Base-by-base conservation (phyloP, 2,888 invertebrate species). In the Pherbina coryleti region DNA sequence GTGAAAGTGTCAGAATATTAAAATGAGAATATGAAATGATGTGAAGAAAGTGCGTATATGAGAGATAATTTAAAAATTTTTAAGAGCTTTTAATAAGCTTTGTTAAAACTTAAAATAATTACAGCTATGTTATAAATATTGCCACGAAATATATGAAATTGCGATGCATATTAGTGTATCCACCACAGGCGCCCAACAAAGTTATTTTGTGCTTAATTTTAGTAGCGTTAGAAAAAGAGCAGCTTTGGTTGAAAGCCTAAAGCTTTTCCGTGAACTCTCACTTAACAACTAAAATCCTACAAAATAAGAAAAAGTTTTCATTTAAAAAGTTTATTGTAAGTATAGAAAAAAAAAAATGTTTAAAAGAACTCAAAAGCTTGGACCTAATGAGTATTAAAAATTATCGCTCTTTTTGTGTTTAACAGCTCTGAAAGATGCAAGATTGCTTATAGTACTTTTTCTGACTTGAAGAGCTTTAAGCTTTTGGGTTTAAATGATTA, bases 261-360 rank as follows among this genome's bases (percentile, higher is more conserved):
- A 84, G 84, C 84, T 79, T 79, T 83, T 79, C 82, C 81, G 82
- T 82, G 83, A 51, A 71, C 53, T 57, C 66, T 22, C 75, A 82
- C 84, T 88, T 88, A 88, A 87, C 88, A 88, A 88, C 88, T 88
- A 88, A 88, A 88, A 81, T 88, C 88, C 88, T 88, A 88, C 86
- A 88, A 88, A 85, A 87, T 84, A 85, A 83, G 83, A 81, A 86
- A 79, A 87, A 84, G 31, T 28, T 73, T 34, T 11, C 66, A 5
- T 37, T 66, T 17, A 31, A 14, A 62, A 1, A 5, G 11, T 62
- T 28, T n/a, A n/a, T n/a, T 19, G 37, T 49, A 67, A 67, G 19
- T 19, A 67, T n/a, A 49, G 37, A 67, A 22, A 44, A 19, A 2
- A 67, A 34, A 2, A 9, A 28, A 5, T 5, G 3, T 28, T 28